phyloP scores from a whole-genome alignment of 2,113 vertebrate species.

The Erinaceus europaeus region DNA sequence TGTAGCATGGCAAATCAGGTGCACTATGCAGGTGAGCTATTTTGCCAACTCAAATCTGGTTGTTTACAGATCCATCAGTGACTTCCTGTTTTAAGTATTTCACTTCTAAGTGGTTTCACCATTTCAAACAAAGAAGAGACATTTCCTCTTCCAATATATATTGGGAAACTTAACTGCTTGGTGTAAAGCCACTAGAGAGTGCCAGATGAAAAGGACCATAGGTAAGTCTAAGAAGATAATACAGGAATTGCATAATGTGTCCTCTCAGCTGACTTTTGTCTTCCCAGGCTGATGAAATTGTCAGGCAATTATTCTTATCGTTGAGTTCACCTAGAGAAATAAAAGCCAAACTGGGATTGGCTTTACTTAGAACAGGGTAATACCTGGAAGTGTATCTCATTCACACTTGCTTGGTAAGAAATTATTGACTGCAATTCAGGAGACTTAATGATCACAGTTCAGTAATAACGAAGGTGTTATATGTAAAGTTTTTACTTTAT shows the following conservation, averaged over 20 bases:
- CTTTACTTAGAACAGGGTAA: neutral
- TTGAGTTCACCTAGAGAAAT: neutral
- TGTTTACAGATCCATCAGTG: neutral
- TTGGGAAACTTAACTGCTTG: conserved; percentile 11
- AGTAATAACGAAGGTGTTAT: neutral
- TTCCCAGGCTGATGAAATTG: neutral
- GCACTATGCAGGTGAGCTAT: too few relatives aligned
- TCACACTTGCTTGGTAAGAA: neutral
- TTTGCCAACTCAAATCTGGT: neutral
- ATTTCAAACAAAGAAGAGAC: neutral
- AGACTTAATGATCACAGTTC: neutral
- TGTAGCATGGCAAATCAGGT: too few relatives aligned
- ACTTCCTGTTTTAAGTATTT: neutral
- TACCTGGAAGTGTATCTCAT: neutral
- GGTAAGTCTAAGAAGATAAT: neutral
- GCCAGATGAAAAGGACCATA: neutral
- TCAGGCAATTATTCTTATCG: neutral
- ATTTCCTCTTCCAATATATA: neutral
- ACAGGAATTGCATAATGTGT: neutral
- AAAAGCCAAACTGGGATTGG: neutral
- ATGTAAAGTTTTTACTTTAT: neutral
- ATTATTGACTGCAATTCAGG: neutral
- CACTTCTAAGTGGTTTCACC: neutral
- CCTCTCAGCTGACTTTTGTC: neutral
- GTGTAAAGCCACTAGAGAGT: neutral